phyloP scores from a whole-genome alignment of 2,113 vertebrate genomes.

The Taxidea taxus region DNA sequence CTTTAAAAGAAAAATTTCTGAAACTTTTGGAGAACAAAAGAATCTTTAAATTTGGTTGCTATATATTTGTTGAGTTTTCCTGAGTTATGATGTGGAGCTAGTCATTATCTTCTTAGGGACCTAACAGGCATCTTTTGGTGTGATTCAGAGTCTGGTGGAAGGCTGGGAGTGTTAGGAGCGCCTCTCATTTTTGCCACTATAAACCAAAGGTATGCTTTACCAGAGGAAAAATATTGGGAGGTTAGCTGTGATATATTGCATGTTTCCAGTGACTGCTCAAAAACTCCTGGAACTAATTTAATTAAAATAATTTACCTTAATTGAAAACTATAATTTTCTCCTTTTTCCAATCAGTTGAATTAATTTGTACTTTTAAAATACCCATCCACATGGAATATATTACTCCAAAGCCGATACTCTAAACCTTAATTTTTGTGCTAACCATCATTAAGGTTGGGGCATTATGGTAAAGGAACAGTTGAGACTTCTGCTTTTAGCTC shows the following conservation, averaged over 20 bases:
- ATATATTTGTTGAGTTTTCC: background rate
- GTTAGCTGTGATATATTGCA: background rate
- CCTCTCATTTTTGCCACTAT: background rate
- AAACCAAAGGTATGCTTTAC: background rate
- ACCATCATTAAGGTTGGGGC: conserved; percentile 34
- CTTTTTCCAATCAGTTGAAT: conserved; percentile 43
- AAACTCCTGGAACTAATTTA: conserved; percentile 39
- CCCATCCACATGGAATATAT: conserved; percentile 56
- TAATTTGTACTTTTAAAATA: conserved; percentile 32
- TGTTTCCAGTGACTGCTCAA: conserved; percentile 34
- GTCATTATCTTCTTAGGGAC: background rate
- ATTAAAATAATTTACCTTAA: conserved; percentile 58
- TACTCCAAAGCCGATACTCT: conserved; percentile 22
- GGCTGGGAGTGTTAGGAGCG: background rate
- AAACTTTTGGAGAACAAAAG: background rate
- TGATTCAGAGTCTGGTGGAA: background rate
- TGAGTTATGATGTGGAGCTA: background rate
- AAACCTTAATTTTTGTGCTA: conserved; percentile 49
- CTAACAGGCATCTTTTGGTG: background rate
- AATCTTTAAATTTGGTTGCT: conserved; percentile 15
- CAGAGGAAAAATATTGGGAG: conserved; percentile 3
- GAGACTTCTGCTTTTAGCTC: background rate
- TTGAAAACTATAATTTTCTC: conserved; percentile 57
- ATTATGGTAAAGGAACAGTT: background rate
- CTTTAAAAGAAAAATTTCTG: background rate